Evolutionary conservation across 2,113 vertebrate genomes (phyloP).

Genomic region (Herpailurus yagouaroundi): DNA sequence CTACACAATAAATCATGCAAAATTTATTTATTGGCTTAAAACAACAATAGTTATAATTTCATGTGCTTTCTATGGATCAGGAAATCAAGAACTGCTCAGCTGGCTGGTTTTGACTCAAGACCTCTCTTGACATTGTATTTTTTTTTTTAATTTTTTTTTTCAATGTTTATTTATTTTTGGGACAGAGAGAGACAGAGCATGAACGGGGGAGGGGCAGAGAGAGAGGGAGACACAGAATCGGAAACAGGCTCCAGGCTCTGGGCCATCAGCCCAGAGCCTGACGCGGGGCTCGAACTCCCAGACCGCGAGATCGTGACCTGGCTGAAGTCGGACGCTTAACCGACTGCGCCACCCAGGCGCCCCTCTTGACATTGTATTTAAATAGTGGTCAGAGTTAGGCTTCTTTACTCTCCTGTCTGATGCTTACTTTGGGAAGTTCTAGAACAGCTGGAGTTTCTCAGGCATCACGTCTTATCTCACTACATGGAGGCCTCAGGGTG

Average conservation of each 20-base stretch:
- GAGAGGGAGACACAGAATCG: too few species aligned
- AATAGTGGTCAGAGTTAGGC: neutral
- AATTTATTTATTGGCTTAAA: neutral
- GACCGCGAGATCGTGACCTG: too few species aligned
- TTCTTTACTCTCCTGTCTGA: neutral
- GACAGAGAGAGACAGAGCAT: too few species aligned
- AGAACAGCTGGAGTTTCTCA: neutral
- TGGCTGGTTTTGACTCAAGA: conserved; percentile 5
- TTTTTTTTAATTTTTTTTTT: too few species aligned
- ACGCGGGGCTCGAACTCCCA: too few species aligned
- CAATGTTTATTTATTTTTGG: too few species aligned
- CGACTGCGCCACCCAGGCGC: neutral
- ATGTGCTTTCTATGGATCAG: neutral
- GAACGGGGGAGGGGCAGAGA: too few species aligned
- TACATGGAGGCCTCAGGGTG: neutral
- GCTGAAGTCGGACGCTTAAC: too few species aligned
- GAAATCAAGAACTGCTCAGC: neutral
- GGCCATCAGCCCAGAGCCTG: too few species aligned
- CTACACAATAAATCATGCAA: neutral
- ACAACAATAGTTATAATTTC: neutral
- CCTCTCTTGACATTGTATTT: neutral
- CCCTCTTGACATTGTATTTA: neutral
- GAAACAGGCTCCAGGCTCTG: too few species aligned
- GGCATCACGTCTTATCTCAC: neutral
- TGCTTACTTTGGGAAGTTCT: neutral